Evolutionary conservation across 1,140 invertebrate genomes (phyloP), one percentile per base, ranked within the genome.

Genomic region (Anastatus disparis): DNA sequence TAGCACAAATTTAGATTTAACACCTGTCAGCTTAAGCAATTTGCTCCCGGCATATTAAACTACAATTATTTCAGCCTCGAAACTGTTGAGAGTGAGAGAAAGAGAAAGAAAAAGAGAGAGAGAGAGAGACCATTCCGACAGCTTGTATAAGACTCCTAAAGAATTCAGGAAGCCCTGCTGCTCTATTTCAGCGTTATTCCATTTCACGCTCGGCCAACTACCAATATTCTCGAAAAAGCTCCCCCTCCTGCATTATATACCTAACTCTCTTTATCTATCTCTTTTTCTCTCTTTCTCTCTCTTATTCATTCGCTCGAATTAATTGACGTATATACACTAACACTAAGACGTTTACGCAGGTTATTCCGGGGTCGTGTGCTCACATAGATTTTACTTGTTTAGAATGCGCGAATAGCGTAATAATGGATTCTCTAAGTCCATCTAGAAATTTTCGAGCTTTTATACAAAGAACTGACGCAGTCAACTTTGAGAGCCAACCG

Each of bases 191-290:
- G 70, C 62, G 29, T 71, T 42, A 70, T 71, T 71, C 55, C 62
- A 71, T 71, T 71, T 71, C 70, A 71, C 70, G 70, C 53, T 65
- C 55, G 46, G 70, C 55, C 70, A 55, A 59, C 42, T 42, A 35
- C 29, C 70, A 27, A 70, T 70, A 70, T 70, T 63, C 68, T 70
- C 68, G 67, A 70, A 70, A 70, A 70, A 62, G 67, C 67, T 26
- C 0, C 31, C 10, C 53, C n/a, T n/a, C 4, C 15, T n/a, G n/a
- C n/a, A n/a, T n/a, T n/a, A n/a, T n/a, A n/a, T n/a, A n/a, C n/a
- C n/a, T n/a, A n/a, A n/a, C n/a, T n/a, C n/a, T n/a, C n/a, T n/a
- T n/a, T n/a, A n/a, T n/a, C n/a, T n/a, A n/a, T n/a, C n/a, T n/a
- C n/a, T n/a, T n/a, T n/a, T n/a, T n/a, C n/a, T n/a, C n/a, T n/a